Base-by-base conservation (phyloP, 2,113 vertebrate genomes). In the Herpetotheres cachinnans region DNA sequence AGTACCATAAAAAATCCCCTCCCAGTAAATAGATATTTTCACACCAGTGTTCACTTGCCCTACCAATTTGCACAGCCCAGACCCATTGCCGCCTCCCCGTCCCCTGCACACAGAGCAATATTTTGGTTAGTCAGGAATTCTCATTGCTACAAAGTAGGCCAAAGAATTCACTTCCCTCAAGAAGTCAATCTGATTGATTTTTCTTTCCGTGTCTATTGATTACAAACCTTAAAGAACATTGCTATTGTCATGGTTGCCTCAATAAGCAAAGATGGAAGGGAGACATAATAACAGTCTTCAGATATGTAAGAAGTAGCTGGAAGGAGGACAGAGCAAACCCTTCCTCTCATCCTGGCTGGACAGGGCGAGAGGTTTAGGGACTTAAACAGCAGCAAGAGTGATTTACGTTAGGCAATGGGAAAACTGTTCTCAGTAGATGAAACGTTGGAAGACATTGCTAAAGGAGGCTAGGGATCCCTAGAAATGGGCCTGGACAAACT, bases 181-280 rank as follows among this genome's bases (percentile, higher is more conserved):
- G 54, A 73, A n/a, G 18, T 90, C 92, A 89, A 95, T 82, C 79
- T 47, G 55, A 96, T 93, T 83, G 94, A 97, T 97, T 95, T 96
- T 89, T 67, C 66, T 89, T 93, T 92, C 90, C 2, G 2, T 46
- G 38, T 40, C n/a, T 71, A 59, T 91, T 36, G 86, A 92, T 83
- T 81, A 78, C 46, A 93, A 89, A 67, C 50, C n/a, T 78, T n/a
- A 70, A 90, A 81, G 88, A 92, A 93, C 88, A 81, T 95, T 88
- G 76, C 72, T 91, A 76, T 69, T 94, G 89, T 84, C 91, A 72
- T 24, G 59, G 81, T 61, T 89, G 80, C 61, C 47, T 94, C 94
- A 91, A 24, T 70, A 91, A 93, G 65, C 0, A 0, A 86, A 89
- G 77, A 74, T 13, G 17, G 40, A 81, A 92, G n/a, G 29, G 26